A percentile compares a stretch with the other conserved stretches of the same genome.
Evolutionary conservation across 2,888 invertebrate species (phyloP).

Genomic region (Drosophila austrosaltans): DNA sequence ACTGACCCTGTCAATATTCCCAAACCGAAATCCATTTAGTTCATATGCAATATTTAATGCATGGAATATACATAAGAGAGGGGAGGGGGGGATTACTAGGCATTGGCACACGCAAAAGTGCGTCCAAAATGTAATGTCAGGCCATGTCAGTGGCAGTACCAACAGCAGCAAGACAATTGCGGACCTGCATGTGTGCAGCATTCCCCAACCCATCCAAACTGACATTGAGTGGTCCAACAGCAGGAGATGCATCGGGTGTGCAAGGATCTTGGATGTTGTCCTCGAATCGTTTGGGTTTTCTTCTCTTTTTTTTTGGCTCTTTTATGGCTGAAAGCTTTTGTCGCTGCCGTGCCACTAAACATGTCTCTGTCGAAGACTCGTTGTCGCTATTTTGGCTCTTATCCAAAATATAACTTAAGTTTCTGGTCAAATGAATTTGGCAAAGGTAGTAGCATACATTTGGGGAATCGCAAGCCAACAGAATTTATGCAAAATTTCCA

Average conservation of each 20-base stretch:
- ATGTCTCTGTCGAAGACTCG: constrained; percentile 63
- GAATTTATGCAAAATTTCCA: constrained; percentile 68
- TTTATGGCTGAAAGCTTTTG: constrained; percentile 82
- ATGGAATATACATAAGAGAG: constrained; percentile 39
- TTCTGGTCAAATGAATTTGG: constrained; percentile 83
- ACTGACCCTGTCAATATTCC: constrained; percentile 74
- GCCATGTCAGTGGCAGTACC: constrained; percentile 50
- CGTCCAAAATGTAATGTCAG: constrained; percentile 70
- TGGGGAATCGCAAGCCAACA: constrained; percentile 46
- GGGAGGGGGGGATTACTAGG: not conserved
- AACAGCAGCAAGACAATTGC: constrained; percentile 31
- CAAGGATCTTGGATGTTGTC: constrained; percentile 36
- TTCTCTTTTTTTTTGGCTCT: constrained; percentile 42
- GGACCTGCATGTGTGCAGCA: constrained; percentile 61
- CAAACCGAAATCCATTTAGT: constrained; percentile 67
- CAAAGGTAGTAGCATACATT: constrained; percentile 80
- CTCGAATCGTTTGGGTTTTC: constrained; percentile 54
- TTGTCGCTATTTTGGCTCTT: constrained; percentile 59
- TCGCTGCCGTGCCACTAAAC: constrained; percentile 79
- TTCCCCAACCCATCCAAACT: constrained; percentile 35
- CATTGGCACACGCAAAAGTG: constrained; percentile 51
- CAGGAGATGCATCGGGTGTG: constrained; percentile 68
- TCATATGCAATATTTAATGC: constrained; percentile 75
- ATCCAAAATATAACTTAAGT: constrained; percentile 82
- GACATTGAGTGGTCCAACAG: constrained; percentile 72